phyloP scores from a whole-genome alignment of 2,797 vertebrate genomes.

The Sebastes umbrosus region DNA sequence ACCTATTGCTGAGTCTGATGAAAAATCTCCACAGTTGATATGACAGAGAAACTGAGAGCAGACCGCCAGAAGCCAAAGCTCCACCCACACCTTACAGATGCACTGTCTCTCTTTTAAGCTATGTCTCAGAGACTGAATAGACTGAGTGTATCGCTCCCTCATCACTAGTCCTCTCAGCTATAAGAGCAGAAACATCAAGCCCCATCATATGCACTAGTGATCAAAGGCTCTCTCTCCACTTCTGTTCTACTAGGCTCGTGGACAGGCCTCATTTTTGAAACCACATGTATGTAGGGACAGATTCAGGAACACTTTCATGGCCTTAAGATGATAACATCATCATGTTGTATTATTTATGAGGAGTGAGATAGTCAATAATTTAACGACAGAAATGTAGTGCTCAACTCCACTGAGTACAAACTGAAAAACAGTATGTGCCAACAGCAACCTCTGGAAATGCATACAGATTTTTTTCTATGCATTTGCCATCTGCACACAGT shows the following conservation, averaged over 20 bases:
- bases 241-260: background rate
- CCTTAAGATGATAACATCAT: constrained; percentile 30
- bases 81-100: constrained; percentile 58
- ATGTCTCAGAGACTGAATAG: constrained; percentile 64
- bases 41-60: constrained; percentile 32
- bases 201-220: constrained; percentile 28
- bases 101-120: constrained; percentile 47
- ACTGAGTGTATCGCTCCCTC: constrained; percentile 68
- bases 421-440: background rate
- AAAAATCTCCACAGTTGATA: constrained; percentile 14
- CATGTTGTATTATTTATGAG: constrained; percentile 44
- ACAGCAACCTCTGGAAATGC: background rate
- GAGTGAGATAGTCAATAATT: constrained; percentile 51
- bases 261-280: background rate
- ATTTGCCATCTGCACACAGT: background rate
- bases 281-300: background rate
- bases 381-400: constrained; percentile 3
- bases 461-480: background rate
- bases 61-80: constrained; percentile 30
- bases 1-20: constrained; percentile 44
- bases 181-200: constrained; percentile 51
- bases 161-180: constrained; percentile 77
- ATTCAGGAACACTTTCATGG: background rate
- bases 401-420: background rate
- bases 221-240: constrained; percentile 34